Conservation (phyloP, 2,797 vertebrate genomes). For the Lepidocolaptes lacrymiger region DNA sequence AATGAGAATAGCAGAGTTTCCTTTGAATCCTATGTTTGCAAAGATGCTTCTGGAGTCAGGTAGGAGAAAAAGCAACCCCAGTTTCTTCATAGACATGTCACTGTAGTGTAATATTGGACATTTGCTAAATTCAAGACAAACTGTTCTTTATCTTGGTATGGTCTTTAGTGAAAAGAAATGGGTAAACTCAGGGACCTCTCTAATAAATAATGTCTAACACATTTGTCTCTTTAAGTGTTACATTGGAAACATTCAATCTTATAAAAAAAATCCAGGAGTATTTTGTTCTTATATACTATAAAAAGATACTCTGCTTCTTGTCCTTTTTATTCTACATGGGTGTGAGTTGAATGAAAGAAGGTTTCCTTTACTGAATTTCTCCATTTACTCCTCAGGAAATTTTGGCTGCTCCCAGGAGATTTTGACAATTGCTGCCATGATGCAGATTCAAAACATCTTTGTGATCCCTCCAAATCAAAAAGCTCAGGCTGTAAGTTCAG, state of each 20-base stretch:
- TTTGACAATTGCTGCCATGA: conserved; percentile 96
- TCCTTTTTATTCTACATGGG: background rate
- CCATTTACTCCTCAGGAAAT: conserved; percentile 78
- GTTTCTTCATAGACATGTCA: background rate
- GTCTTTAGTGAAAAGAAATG: background rate
- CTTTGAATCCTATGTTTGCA: conserved; percentile 97
- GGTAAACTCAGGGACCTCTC: background rate
- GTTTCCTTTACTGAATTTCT: background rate
- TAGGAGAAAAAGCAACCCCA: background rate
- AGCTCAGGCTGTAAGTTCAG: conserved; percentile 87
- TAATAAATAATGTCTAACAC: background rate
- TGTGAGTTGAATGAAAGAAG: background rate
- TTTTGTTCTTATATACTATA: background rate
- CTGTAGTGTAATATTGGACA: background rate
- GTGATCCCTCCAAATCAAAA: conserved; percentile 91
- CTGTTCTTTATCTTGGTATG: background rate
- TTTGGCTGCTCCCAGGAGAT: conserved; percentile 98
- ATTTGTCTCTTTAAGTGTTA: background rate
- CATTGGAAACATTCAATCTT: background rate
- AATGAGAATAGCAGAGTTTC: conserved; percentile 96
- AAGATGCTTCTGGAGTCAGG: conserved; percentile 98
- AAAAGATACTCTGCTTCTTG: background rate
- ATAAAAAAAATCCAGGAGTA: background rate
- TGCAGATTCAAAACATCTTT: conserved; percentile 99
- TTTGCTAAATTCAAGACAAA: background rate